Evolutionary conservation across 2,797 vertebrate species (phyloP).

Genomic region (Scolopax rusticola): DNA sequence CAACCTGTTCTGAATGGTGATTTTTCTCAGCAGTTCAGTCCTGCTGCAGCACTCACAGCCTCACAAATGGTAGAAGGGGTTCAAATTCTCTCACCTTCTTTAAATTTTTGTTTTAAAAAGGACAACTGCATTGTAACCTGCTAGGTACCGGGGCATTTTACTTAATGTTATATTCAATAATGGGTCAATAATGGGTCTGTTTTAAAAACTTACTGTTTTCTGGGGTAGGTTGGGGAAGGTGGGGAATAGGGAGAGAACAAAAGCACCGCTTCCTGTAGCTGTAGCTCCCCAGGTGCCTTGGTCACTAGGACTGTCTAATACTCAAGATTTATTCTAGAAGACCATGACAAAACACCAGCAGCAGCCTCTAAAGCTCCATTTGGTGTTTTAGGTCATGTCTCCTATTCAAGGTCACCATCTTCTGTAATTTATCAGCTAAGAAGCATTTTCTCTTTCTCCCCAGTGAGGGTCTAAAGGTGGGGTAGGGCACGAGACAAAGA

Average conservation of each 20-base stretch:
- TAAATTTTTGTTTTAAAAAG: conserved; percentile 33
- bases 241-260: conserved; percentile 35
- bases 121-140: conserved; percentile 66
- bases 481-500: conserved; percentile 18
- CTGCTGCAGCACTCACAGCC: conserved; percentile 65
- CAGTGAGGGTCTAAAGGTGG: conserved; percentile 52
- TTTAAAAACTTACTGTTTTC: conserved; percentile 66
- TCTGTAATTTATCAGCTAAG: conserved; percentile 62
- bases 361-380: conserved; percentile 35
- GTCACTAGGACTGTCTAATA: conserved; percentile 14
- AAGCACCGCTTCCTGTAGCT: conserved; percentile 56
- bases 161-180: conserved; percentile 48
- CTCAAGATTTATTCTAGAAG: conserved; percentile 23
- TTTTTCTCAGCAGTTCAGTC: conserved; percentile 66
- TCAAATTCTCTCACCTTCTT: conserved; percentile 50
- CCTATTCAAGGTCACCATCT: conserved; percentile 45
- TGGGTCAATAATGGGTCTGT: conserved; percentile 25
- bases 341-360: conserved; percentile 2
- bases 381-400: conserved; percentile 55
- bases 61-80: conserved; percentile 54
- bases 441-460: conserved; percentile 68
- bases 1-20: conserved; percentile 67
- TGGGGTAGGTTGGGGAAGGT: conserved; percentile 19
- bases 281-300: conserved; percentile 33
- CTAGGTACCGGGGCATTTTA: conserved; percentile 60